These are phyloP conservation scores for Strigops habroptila DNA, from an alignment of 2,113 vertebrate species.

Conservation along the genomic window DNA sequence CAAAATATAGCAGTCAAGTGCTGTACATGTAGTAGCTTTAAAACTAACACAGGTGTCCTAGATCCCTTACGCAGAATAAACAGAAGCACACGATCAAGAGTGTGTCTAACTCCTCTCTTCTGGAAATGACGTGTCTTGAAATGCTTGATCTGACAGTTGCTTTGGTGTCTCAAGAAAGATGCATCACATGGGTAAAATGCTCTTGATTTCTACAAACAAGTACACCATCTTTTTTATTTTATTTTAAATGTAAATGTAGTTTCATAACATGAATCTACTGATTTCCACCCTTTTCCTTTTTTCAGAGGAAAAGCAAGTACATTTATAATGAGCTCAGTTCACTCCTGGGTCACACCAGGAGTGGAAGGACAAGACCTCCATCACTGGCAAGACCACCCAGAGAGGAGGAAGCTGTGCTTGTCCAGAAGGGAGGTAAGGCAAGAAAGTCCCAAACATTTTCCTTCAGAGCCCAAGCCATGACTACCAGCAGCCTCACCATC, in stretches of 20 bases:
- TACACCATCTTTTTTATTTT: background rate
- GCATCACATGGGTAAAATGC: background rate
- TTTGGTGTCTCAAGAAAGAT: constrained; percentile 21
- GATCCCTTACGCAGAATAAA: constrained; percentile 56
- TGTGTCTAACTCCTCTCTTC: constrained; percentile 31
- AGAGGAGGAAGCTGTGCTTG: background rate
- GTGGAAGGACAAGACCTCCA: constrained; percentile 14
- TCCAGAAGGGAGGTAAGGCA: background rate
- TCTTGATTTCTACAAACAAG: background rate
- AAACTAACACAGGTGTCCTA: constrained; percentile 73
- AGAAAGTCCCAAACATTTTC: background rate
- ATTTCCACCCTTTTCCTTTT: background rate
- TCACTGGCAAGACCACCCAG: constrained; percentile 44
- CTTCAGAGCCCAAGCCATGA: background rate
- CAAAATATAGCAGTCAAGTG: constrained; percentile 55
- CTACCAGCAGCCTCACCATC: background rate
- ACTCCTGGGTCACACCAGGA: constrained; percentile 19
- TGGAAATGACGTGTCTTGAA: constrained; percentile 27
- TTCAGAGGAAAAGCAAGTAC: background rate
- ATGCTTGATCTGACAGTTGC: constrained; percentile 5
- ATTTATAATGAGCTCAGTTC: constrained; percentile 21
- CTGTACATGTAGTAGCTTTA: constrained; percentile 60
- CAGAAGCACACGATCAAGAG: constrained; percentile 62
- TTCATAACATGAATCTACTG: background rate
- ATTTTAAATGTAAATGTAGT: background rate